Evolutionary conservation across 1,140 invertebrate genomes (phyloP), one percentile per base, ranked within the genome.

Genomic region (Bombus confusus): DNA sequence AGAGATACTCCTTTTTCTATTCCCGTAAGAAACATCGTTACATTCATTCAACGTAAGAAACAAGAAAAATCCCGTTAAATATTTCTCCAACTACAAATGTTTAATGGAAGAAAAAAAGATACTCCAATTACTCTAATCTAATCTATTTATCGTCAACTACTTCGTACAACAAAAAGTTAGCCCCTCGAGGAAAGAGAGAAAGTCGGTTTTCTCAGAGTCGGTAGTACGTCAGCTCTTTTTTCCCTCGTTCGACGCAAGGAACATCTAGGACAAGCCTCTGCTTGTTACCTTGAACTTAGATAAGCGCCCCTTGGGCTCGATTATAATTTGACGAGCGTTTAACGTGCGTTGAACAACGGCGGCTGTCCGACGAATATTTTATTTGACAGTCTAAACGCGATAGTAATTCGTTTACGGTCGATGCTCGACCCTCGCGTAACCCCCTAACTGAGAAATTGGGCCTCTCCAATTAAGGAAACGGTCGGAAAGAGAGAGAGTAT

Each of bases 401-500:
- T n/a, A 62, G 78, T 83, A 88, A 89, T 84, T 37, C 72, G 72
- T 87, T 84, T 80, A 76, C 39, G 59, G 37, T 3, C 77, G 34
- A 3, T 31, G 57, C 37, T 66, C 47, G 86, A 80, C 78, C 43
- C 69, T 64, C 31, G 52, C 74, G 71, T 87, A 72, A 28, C 64
- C n/a, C 62, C 87, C 87, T 91, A 89, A 91, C 86, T 85, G 83
- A 87, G 85, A 92, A 93, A 92, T 93, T 93, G 92, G 83, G 85
- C 88, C 82, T 83, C 87, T 89, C 87, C 88, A 91, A 92, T 93
- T 92, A 91, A 84, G 79, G 76, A 87, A 86, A 31, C 72, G 31
- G 39, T 18, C 13, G 25, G 28, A 47, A 18, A 52, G 72, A 62
- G 64, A 62, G 85, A 72, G 74, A 80, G n/a, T 85, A 86, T 86